A percentile compares a stretch with the other conserved stretches of the same genome.
Conservation (phyloP, 2,888 invertebrate genomes). For the Sturmia bella region DNA sequence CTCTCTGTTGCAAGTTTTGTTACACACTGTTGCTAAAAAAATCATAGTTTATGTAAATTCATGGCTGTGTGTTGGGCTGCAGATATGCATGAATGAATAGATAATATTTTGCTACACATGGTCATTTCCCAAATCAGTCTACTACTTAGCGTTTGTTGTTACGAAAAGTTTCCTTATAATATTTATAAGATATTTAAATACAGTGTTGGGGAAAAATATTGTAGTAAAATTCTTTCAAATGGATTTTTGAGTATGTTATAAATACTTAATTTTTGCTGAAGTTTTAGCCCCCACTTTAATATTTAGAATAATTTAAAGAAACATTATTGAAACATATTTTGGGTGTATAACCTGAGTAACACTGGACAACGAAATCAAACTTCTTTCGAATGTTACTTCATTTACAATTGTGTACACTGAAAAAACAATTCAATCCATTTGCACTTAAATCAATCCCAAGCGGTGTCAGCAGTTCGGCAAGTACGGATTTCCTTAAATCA, state of each 20-base stretch:
- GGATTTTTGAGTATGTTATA: slow-evolving; percentile 10
- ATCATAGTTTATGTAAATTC: slow-evolving; percentile 27
- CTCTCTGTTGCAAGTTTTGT: not conserved
- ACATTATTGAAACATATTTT: too few species aligned
- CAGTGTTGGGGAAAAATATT: not conserved
- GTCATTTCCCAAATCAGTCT: slow-evolving; percentile 54
- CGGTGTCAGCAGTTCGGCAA: too few species aligned
- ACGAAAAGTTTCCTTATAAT: slow-evolving; percentile 27
- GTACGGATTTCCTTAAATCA: too few species aligned
- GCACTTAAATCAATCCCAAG: too few species aligned
- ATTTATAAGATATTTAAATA: slow-evolving; percentile 40
- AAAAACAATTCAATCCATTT: too few species aligned
- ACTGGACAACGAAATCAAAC: too few species aligned
- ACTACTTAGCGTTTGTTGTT: slow-evolving; percentile 23
- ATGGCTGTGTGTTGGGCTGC: slow-evolving; percentile 20
- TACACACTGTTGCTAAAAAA: slow-evolving; percentile 31
- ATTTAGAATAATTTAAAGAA: too few species aligned
- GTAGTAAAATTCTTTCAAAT: slow-evolving; percentile 4
- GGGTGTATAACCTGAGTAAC: too few species aligned
- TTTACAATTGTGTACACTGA: too few species aligned
- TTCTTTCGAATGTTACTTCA: too few species aligned
- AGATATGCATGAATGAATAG: slow-evolving; percentile 29
- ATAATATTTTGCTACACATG: slow-evolving; percentile 43
- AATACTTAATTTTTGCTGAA: not conserved
- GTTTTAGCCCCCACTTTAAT: too few species aligned